Evolutionary conservation across 1,140 invertebrate genomes (phyloP), one percentile per base, ranked within the genome.

Genomic region (Wiebesia pumilae): DNA sequence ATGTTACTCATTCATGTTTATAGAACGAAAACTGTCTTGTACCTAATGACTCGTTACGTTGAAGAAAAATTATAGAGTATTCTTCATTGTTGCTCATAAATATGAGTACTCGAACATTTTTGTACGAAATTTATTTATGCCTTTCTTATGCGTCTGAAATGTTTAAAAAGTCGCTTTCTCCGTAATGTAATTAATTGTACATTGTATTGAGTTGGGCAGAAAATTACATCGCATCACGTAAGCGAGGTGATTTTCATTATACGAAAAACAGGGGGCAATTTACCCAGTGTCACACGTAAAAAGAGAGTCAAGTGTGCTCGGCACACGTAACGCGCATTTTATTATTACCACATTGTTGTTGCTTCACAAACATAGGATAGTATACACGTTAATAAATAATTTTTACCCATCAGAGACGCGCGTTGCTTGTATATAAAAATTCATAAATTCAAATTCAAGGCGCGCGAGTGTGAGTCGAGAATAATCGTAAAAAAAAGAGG

Each of bases 361-460:
- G 21, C 9, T 3, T 0, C 14, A 19, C 24, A 69, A 73, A 75
- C 10, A 35, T 16, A 27, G 14, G 43, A 47, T n/a, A 47, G 14
- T 21, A 67, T 12, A 71, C 14, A 30, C 21, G 43, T 43, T 71
- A 51, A 85, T 85, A 81, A 85, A 81, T 85, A 58, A 86, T 86
- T 58, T 71, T 73, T 65, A 81, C 35, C 71, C 71, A 40, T n/a
- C 67, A 12, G n/a, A 24, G 24, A 1, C n/a, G 27, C 6, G 19
- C 80, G 73, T 27, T 54, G 19, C 51, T 10, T 16, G 19, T 54
- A 58, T 54, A 58, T 69, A 79, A 83, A 79, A 83, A 79, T 83
- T 87, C 85, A 87, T 87, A 80, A 87, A 87, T 87, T 87, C 75
- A 78, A 77, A 83, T 78, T 82, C 58, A 47, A 3, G 38, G 38